Percentiles rank a stretch among this genome's conserved stretches.
Conservation (phyloP, 2,113 vertebrate genomes). For the Ptyas mucosa region DNA sequence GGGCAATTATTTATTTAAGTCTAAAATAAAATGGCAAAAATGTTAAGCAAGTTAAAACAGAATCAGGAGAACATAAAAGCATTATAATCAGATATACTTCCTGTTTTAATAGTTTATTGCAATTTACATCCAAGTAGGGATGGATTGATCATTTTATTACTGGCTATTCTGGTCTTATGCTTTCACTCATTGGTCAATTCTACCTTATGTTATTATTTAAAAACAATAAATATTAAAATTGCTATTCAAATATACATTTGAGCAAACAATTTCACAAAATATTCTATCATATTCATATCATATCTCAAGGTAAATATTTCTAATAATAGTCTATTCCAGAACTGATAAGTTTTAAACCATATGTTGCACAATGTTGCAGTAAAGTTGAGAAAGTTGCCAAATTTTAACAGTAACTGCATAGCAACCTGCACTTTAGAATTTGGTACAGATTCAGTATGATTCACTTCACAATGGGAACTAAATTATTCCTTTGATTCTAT, state of each 20-base stretch:
- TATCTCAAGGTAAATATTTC: background rate
- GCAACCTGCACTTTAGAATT: background rate
- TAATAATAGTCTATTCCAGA: background rate
- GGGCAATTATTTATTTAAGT: background rate
- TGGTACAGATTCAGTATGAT: background rate
- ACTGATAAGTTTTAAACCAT: background rate
- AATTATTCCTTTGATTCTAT: background rate
- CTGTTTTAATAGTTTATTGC: background rate
- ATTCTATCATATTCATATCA: background rate
- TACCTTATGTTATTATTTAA: background rate
- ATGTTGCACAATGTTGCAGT: background rate
- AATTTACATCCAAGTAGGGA: background rate
- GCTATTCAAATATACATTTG: background rate
- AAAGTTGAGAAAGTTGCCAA: background rate
- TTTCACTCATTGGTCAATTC: background rate
- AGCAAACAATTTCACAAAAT: background rate
- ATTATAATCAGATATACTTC: background rate
- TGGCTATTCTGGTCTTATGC: background rate
- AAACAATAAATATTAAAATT: background rate
- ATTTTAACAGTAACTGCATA: background rate
- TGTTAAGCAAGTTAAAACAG: background rate
- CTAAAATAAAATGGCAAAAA: constrained; percentile 1
- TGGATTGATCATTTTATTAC: background rate
- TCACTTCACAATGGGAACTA: background rate
- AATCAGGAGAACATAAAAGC: background rate